These are phyloP conservation scores for Falco berigora DNA, from an alignment of 2,797 vertebrate genomes.

Conservation along the genomic window DNA sequence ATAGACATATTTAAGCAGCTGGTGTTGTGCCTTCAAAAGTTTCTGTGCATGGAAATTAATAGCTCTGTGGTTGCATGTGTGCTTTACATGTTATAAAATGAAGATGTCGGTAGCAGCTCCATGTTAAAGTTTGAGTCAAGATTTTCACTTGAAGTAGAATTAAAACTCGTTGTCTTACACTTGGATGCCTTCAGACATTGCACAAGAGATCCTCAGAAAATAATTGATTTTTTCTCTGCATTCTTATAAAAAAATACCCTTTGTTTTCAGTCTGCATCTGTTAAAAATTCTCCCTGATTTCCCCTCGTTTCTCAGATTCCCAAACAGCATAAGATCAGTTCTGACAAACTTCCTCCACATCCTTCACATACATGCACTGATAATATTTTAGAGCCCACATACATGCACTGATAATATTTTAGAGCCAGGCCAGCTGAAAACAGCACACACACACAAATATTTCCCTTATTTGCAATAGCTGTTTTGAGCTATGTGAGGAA, in stretches of 20 bases:
- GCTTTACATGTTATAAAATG: slow-evolving; percentile 18
- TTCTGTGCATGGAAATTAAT: slow-evolving; percentile 50
- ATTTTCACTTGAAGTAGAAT: background rate
- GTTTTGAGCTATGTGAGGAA: background rate
- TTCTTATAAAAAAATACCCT: background rate
- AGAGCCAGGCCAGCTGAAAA: background rate
- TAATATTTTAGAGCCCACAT: background rate
- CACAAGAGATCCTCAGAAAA: background rate
- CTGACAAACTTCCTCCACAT: background rate
- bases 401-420: background rate
- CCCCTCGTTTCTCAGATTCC: background rate
- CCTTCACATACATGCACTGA: rapidly evolving
- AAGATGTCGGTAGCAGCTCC: slow-evolving; percentile 9
- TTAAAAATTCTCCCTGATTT: background rate
- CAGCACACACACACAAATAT: background rate
- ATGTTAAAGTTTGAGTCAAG: background rate
- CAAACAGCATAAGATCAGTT: background rate
- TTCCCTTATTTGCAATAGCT: background rate
- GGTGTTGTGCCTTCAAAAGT: slow-evolving; percentile 42
- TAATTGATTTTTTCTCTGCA: background rate
- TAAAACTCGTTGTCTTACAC: background rate
- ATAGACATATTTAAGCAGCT: slow-evolving; percentile 68
- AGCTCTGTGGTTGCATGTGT: slow-evolving; percentile 26
- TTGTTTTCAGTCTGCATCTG: background rate
- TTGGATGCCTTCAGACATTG: background rate